Base-by-base conservation (phyloP, 2,888 invertebrate species). In the Drosophila fulvimacula region DNA sequence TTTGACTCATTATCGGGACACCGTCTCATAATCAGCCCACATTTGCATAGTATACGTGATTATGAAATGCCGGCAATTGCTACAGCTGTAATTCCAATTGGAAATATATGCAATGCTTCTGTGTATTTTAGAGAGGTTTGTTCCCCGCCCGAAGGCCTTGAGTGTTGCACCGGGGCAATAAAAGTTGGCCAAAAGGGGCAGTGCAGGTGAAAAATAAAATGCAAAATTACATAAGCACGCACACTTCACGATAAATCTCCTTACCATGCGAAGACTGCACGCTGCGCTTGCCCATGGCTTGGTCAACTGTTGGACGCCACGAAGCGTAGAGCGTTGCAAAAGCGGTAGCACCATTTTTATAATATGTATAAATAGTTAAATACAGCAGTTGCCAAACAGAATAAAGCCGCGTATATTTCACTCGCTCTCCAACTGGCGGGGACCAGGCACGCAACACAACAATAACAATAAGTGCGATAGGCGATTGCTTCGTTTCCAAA, bases 331-430 rank as follows among this genome's bases (percentile, higher is more conserved):
- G 59, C 82, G 87, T 64, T 89, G 88, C 36, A 91, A 64, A 61
- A 90, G 39, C 66, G 90, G 88, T 63, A 90, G 66, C 67, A 91
- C 86, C 92, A 91, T 92, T 61, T 79, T 90, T 67, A 36, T 51
- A 41, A 42, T 21, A 48, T 48, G 48, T 51, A 38, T 49, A 9
- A 53, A 30, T 69, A 48, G 24, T 66, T 69, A 62, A 73, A 39
- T 60, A 73, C 57, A 49, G 55, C 39, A 65, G 19, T 58, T 58
- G 63, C 58, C 15, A 39, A 69, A 63, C 34, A 17, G 46, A 68
- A 56, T 57, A 58, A 73, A 73, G 53, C 77, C 67, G 80, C 73
- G 66, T 56, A 59, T 64, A 69, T 53, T 59, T 60, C 65, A 77
- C 77, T 67, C 49, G 73, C 62, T 49, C 56, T 44, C 46, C 52